Percentiles rank a stretch among this genome's conserved stretches.
Evolutionary conservation across 2,797 vertebrate genomes (phyloP).

Genomic region (Serranus cabrilla): DNA sequence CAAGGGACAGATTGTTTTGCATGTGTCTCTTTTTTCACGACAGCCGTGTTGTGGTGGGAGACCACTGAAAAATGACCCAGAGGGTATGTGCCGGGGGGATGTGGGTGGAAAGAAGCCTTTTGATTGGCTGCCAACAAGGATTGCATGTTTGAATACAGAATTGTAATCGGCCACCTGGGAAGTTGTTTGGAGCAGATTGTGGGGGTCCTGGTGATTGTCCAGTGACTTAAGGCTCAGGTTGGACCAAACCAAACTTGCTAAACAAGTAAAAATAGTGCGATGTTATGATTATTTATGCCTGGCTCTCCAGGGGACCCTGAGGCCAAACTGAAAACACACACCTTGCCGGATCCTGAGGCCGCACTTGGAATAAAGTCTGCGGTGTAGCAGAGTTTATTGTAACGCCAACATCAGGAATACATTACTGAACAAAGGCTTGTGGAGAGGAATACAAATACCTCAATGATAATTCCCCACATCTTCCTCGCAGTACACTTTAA

Average conservation of each 20-base stretch:
- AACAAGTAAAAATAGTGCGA: slow-evolving; percentile 35
- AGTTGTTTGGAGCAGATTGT: slow-evolving; percentile 16
- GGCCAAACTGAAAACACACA: slow-evolving; percentile 59
- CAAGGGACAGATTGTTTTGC: slow-evolving; percentile 59
- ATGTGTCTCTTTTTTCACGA: slow-evolving; percentile 42
- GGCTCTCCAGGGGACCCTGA: slow-evolving; percentile 28
- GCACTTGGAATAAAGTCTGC: slow-evolving; percentile 47
- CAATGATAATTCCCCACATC: slow-evolving; percentile 56
- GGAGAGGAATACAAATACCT: slow-evolving; percentile 63
- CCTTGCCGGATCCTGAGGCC: slow-evolving; percentile 56
- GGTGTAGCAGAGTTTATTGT: slow-evolving; percentile 51
- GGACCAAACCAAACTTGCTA: slow-evolving; percentile 51
- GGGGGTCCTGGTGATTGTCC: slow-evolving; percentile 57
- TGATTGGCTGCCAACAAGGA: slow-evolving; percentile 63
- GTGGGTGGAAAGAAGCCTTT: slow-evolving; percentile 47
- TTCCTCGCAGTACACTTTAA: slow-evolving; percentile 57
- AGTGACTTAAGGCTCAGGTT: slow-evolving; percentile 43
- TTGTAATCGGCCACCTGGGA: slow-evolving; percentile 59
- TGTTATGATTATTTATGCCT: slow-evolving; percentile 60
- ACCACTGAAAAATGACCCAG: slow-evolving; percentile 47
- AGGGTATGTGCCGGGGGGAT: slow-evolving; percentile 35
- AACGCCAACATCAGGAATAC: slow-evolving; percentile 65
- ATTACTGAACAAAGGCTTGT: slow-evolving; percentile 71
- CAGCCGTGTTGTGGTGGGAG: slow-evolving; percentile 40
- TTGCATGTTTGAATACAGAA: slow-evolving; percentile 56